Conservation (phyloP, 1,140 invertebrate species). For the Notospermus geniculatus region DNA sequence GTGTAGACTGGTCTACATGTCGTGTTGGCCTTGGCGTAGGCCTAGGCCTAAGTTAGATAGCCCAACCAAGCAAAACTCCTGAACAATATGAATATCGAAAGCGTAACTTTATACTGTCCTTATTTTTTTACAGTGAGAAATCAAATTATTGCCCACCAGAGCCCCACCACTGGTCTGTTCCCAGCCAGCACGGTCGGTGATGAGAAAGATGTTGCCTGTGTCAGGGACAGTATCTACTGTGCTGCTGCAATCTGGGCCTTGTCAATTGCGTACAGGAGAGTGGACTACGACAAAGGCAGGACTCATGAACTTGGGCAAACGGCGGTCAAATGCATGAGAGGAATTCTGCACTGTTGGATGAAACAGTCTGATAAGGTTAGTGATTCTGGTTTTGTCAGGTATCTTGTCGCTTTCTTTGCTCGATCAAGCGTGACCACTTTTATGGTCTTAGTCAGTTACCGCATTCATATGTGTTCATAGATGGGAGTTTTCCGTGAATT, state of each 20-base stretch:
- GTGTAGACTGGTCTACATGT: too few relatives aligned
- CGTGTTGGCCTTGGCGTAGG: too few relatives aligned
- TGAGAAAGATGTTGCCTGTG: conserved; percentile 76
- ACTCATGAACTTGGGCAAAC: conserved; percentile 97
- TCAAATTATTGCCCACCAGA: conserved; percentile 88
- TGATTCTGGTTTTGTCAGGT: too few relatives aligned
- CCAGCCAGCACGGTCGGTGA: conserved; percentile 70
- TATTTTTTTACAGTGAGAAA: conserved; percentile 78
- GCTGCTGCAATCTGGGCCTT: conserved; percentile 92
- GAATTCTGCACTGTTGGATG: conserved; percentile 96
- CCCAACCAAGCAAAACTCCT: too few relatives aligned
- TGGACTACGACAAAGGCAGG: conserved; percentile 97
- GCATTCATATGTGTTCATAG: too few relatives aligned
- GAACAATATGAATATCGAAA: too few relatives aligned
- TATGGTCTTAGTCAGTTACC: too few relatives aligned
- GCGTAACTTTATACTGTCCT: too few relatives aligned
- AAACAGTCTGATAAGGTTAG: conserved; percentile 79
- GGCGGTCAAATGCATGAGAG: conserved; percentile 97
- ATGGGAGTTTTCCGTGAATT: too few relatives aligned
- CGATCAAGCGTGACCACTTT: too few relatives aligned
- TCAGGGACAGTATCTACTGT: conserved; percentile 95
- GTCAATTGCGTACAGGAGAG: conserved; percentile 92
- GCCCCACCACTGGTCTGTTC: conserved; percentile 91
- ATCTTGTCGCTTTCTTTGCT: too few relatives aligned
- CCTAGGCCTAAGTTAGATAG: too few relatives aligned